A percentile compares a stretch with the other conserved stretches of the same genome.
phyloP scores from a whole-genome alignment of 2,888 invertebrate genomes.

The Zootermopsis nevadensis region DNA sequence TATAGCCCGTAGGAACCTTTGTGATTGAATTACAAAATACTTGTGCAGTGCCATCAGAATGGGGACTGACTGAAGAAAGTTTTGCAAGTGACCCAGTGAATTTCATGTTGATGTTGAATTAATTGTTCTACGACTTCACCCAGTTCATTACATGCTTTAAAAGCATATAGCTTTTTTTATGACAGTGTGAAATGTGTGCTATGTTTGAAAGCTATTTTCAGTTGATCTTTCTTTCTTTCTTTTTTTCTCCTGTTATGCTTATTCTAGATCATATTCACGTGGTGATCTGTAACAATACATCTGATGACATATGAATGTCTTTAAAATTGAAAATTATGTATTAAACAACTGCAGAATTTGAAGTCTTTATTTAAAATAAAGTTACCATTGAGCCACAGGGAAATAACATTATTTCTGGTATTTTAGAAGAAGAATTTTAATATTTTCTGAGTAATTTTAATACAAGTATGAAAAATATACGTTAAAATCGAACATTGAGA shows the following conservation, averaged over 20 bases:
- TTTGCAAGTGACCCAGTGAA: not conserved
- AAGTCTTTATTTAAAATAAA: not conserved
- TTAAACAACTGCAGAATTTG: not conserved
- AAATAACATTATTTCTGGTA: not conserved
- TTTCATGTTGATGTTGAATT: not conserved
- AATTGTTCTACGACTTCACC: not conserved
- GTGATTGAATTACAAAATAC: not conserved
- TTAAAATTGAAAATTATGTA: not conserved
- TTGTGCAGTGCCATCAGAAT: constrained; percentile 10
- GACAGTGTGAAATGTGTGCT: constrained; percentile 28
- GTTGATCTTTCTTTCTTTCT: not conserved
- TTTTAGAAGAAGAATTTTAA: too few species aligned
- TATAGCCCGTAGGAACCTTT: not conserved
- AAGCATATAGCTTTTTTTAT: constrained; percentile 28
- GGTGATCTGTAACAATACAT: not conserved
- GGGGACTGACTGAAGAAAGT: not conserved
- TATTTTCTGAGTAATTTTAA: too few species aligned
- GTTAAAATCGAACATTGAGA: too few species aligned
- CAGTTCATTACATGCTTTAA: constrained; percentile 1
- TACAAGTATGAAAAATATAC: too few species aligned
- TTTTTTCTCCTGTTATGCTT: not conserved
- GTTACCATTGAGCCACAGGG: not conserved
- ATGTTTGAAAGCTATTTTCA: not conserved
- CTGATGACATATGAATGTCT: not conserved
- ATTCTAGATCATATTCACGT: not conserved